Evolutionary conservation across 2,888 invertebrate genomes (phyloP), one percentile per base, ranked within the genome.

Genomic region (Prosapia bicincta): DNA sequence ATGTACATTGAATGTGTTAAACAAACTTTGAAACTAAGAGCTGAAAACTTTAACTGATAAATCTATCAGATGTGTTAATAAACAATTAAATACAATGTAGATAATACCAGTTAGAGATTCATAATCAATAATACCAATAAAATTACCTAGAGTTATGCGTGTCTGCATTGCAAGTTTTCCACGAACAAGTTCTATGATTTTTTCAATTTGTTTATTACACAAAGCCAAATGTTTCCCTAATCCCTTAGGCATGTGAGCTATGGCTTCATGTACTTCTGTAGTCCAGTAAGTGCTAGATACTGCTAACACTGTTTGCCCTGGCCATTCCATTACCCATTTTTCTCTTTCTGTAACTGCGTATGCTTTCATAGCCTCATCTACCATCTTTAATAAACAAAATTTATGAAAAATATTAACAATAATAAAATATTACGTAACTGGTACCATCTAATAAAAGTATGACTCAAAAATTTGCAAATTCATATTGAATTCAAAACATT

Each of bases 261-360:
- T 92, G 0, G 94, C 91, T 74, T 91, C 89, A 0, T 95, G 94
- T n/a, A 97, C 93, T 84, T 96, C 94, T 0, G 89, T 86, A 0
- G 98, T 98, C 98, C 98, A 98, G 83, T 91, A 96, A 65, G 94
- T 92, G 86, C 94, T 91, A 13, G 93, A 91, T 75, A 93, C 92
- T 81, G 94, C 92, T 84, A 97, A 91, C 0, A 94, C 94, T 28
- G 92, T 89, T 87, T 98, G 98, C 0, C 97, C 97, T 0, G 98
- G 97, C 97, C 97, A 98, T 66, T 91, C 87, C 0, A 94, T 86
- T 0, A 97, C 96, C 98, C 98, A 97, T 26, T 88, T 85, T 26
- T 92, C 89, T 75, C 97, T 87, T 3, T 87, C 82, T 74, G 88
- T 88, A 15, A 85, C 85, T 0, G 88, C 85, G 85, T 96, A 97